Evolutionary conservation across 37 sponge, comb jelly and placozoan genomes (phyloP).

Genomic region (Ianthella basta): DNA sequence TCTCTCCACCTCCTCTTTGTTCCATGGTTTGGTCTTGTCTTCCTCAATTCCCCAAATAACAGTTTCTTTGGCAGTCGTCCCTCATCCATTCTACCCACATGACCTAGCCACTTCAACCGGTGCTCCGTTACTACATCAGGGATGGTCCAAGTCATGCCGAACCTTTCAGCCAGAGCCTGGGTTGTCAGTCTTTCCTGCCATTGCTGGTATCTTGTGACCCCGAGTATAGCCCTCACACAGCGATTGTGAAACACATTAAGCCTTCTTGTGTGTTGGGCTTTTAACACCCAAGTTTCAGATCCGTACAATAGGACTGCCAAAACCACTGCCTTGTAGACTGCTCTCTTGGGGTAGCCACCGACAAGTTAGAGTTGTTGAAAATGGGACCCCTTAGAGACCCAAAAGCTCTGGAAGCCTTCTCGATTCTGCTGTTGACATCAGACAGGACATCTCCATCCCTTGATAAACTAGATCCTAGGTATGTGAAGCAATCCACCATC

Average conservation of each 20-base stretch:
- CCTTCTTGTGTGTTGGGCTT: conserved; percentile 25
- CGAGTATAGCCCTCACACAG: conserved; percentile 28
- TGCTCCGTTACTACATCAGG: conserved; percentile 7
- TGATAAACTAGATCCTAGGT: too few species aligned
- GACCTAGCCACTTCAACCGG: conserved; percentile 38
- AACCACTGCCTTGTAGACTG: conserved; percentile 22
- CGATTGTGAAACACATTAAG: conserved; percentile 12
- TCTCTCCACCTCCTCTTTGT: conserved; percentile 31
- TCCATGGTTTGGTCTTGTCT: conserved; percentile 30
- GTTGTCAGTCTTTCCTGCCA: conserved; percentile 34
- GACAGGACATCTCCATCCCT: not conserved
- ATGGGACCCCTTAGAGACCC: not conserved
- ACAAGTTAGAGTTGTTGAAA: conserved; percentile 15
- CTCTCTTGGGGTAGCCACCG: conserved; percentile 24
- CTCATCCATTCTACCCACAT: conserved; percentile 25
- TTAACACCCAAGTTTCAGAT: conserved; percentile 21
- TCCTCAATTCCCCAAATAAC: conserved; percentile 27
- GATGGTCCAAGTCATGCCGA: too few species aligned
- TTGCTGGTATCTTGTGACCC: conserved; percentile 31
- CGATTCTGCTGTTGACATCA: too few species aligned
- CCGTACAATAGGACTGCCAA: conserved; percentile 23
- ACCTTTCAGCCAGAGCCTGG: conserved; percentile 21
- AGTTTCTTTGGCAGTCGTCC: conserved; percentile 17
- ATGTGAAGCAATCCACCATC: too few species aligned
- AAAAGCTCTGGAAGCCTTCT: conserved; percentile 32